Conservation (phyloP, 2,888 invertebrate species). For the Lasioglossum malachurum region DNA sequence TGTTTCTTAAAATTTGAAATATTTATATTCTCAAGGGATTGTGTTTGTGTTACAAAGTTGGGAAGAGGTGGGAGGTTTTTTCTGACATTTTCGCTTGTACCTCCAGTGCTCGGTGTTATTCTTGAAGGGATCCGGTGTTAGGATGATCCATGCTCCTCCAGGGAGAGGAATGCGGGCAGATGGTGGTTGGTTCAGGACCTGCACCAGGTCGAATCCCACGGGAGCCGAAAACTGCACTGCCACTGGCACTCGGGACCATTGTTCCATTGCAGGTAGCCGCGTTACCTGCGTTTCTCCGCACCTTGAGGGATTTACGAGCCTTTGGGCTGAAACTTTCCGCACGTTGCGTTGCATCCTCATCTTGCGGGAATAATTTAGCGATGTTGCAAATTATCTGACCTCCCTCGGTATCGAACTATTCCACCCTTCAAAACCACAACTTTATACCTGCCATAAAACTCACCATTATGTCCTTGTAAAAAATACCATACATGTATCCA, state of each 20-base stretch:
- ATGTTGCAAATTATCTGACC: neutral
- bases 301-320: slow-evolving; percentile 32
- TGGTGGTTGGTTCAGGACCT: slow-evolving; percentile 35
- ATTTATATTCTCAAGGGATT: neutral
- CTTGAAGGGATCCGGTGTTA: neutral
- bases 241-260: slow-evolving; percentile 36
- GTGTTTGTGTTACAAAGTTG: neutral
- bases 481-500: too few relatives aligned
- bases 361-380: neutral
- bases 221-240: slow-evolving; percentile 25
- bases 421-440: neutral
- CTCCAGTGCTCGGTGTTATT: neutral
- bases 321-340: neutral
- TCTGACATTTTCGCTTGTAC: neutral
- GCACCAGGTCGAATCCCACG: slow-evolving; percentile 48
- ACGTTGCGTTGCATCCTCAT: neutral
- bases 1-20: neutral
- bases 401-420: neutral
- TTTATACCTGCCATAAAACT: neutral
- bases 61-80: neutral
- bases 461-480: too few relatives aligned
- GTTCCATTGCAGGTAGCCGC: slow-evolving; percentile 35
- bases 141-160: neutral
- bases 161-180: slow-evolving; percentile 36
- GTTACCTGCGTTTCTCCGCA: slow-evolving; percentile 35